phyloP scores from a whole-genome alignment of 1,140 invertebrate genomes.

The Lepidurus arcticus region DNA sequence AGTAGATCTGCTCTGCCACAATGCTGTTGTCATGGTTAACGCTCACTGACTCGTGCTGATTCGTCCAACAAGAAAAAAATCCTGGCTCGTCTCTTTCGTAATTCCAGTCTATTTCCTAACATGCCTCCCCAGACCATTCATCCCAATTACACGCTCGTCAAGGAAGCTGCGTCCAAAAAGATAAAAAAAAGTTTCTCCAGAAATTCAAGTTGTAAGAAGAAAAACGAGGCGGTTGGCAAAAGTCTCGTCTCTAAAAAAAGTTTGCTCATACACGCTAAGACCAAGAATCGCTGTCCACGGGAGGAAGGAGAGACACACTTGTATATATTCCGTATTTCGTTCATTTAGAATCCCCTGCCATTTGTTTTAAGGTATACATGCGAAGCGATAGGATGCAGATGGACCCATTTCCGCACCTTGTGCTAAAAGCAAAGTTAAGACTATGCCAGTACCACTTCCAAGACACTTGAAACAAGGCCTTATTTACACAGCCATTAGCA shows the following conservation, averaged over 20 bases:
- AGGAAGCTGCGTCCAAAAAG: too few species aligned
- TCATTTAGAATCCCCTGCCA: neutral
- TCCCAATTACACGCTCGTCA: too few species aligned
- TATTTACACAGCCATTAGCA: conserved; percentile 19
- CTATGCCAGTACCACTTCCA: neutral
- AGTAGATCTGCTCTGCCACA: neutral
- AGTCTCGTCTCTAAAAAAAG: too few species aligned
- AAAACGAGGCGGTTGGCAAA: too few species aligned
- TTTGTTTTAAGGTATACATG: neutral
- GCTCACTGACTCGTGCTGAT: neutral
- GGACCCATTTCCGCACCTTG: conserved; percentile 12
- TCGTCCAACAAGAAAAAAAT: neutral
- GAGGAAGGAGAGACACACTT: too few species aligned
- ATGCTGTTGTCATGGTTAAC: neutral
- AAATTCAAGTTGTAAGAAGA: too few species aligned
- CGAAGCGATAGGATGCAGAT: conserved; percentile 3
- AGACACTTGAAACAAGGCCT: neutral
- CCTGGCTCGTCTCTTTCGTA: neutral
- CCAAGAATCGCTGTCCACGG: too few species aligned
- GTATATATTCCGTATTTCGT: neutral
- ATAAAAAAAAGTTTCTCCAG: too few species aligned
- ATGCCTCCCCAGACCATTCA: too few species aligned
- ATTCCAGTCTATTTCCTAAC: neutral
- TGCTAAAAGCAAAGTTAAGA: neutral
- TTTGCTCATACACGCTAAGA: too few species aligned